These are phyloP conservation scores for Turnix velox DNA, from an alignment of 2,113 vertebrate species.

Conservation along the genomic window DNA sequence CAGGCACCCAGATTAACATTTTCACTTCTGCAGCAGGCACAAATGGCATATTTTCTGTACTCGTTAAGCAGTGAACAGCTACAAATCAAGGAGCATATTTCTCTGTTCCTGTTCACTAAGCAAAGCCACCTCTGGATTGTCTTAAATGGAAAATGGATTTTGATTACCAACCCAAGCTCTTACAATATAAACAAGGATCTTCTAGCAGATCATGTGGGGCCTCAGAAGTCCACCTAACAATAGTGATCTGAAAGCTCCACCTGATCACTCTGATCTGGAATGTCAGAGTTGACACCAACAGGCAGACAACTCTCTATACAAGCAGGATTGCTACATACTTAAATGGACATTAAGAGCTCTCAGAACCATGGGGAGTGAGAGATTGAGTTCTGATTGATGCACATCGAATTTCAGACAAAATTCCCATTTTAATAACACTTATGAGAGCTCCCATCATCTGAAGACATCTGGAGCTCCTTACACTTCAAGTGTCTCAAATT, in stretches of 20 bases:
- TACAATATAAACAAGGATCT: neutral
- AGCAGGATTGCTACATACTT: neutral
- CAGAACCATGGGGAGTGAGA: neutral
- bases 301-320: neutral
- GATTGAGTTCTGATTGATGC: neutral
- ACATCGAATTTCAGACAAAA: neutral
- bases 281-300: neutral
- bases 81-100: neutral
- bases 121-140: neutral
- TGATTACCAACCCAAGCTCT: neutral
- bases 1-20: neutral
- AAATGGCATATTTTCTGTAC: neutral
- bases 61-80: neutral
- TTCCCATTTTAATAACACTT: neutral
- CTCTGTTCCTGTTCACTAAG: neutral
- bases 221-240: neutral
- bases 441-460: neutral
- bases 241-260: neutral
- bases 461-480: neutral
- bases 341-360: neutral
- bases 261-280: neutral
- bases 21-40: neutral
- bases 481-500: neutral
- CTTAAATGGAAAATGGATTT: neutral
- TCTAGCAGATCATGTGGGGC: neutral